Evolutionary conservation across 2,797 vertebrate species (phyloP), one percentile per base, ranked within the genome.

Genomic region (Cossypha caffra): DNA sequence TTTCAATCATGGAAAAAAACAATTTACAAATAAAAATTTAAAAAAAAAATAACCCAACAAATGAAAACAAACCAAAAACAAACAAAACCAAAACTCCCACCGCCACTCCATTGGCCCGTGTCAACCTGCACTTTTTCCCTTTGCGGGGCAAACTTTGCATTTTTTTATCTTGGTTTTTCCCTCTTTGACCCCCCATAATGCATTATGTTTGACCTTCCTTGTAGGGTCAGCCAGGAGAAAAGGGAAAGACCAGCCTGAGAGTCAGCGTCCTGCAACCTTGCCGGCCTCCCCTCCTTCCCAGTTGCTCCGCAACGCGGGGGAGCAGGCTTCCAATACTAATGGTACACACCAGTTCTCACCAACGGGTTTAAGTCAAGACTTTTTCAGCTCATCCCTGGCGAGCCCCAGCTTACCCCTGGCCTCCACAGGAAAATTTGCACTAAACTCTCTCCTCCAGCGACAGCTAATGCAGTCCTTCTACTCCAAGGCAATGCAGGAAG

Each of bases 141-240:
- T 97, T 97, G 98, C 72, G 98, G 98, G 98, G 98, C 98, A 98
- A 98, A 98, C 98, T 98, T 98, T 98, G 98, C 98, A 98, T 98
- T 98, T 98, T 98, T 98, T 98, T 97, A 97, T 98, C 98, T 98
- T 98, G 98, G 98, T 98, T 98, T 99, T 98, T 98, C 98, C 98
- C 98, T 98, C 99, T 99, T 99, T 98, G 98, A 99, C 98, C 99
- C 99, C 99, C 99, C 99, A 99, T 99, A 99, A 99, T 99, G 99
- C 99, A 99, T 99, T 99, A 99, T 99, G 99, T 99, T 99, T 99
- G 99, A 99, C 99, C 99, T 99, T 99, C 99, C 99, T 99, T 99
- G 99, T 99, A 99, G 99, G 99, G 99, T 99, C 99, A 99, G 99
- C 99, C 98, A 98, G 99, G 98, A 99, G 99, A 98, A 99, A 99